A percentile compares a stretch with the other conserved stretches of the same genome.
phyloP scores from a whole-genome alignment of 2,888 invertebrate species.

The Ophioninae sp. region DNA sequence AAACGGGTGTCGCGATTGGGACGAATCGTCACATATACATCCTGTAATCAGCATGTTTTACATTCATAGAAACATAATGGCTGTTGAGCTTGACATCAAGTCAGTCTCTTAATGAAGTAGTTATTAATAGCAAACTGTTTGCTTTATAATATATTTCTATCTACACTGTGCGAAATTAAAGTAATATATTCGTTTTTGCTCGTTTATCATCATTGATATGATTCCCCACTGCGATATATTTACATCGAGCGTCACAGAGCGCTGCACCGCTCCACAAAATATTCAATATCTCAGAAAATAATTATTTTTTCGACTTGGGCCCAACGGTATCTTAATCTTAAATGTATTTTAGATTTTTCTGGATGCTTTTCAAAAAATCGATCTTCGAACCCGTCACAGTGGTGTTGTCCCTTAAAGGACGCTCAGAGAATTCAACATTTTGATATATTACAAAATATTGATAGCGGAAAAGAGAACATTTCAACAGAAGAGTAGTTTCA shows the following conservation, averaged over 20 bases:
- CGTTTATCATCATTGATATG: slow-evolving; percentile 37
- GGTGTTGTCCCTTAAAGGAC: too few relatives aligned
- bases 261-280: too few relatives aligned
- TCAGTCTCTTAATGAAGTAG: slow-evolving; percentile 67
- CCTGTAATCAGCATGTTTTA: slow-evolving; percentile 60
- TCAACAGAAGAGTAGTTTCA: not conserved
- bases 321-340: too few relatives aligned
- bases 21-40: slow-evolving; percentile 35
- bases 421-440: not conserved
- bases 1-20: slow-evolving; percentile 3
- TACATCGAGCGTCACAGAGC: too few relatives aligned
- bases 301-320: too few relatives aligned
- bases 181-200: slow-evolving; percentile 74
- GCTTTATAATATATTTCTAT: slow-evolving; percentile 75
- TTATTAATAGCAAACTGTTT: slow-evolving; percentile 72
- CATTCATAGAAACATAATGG: slow-evolving; percentile 70
- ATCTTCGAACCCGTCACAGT: too few relatives aligned
- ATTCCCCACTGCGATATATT: not conserved
- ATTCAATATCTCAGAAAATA: too few relatives aligned
- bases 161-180: slow-evolving; percentile 74
- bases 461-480: not conserved
- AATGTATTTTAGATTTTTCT: too few relatives aligned
- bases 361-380: too few relatives aligned
- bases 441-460: not conserved
- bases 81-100: slow-evolving; percentile 67